These are phyloP conservation scores for Tribolium madens DNA, from an alignment of 1,140 invertebrate genomes.

Conservation along the genomic window DNA sequence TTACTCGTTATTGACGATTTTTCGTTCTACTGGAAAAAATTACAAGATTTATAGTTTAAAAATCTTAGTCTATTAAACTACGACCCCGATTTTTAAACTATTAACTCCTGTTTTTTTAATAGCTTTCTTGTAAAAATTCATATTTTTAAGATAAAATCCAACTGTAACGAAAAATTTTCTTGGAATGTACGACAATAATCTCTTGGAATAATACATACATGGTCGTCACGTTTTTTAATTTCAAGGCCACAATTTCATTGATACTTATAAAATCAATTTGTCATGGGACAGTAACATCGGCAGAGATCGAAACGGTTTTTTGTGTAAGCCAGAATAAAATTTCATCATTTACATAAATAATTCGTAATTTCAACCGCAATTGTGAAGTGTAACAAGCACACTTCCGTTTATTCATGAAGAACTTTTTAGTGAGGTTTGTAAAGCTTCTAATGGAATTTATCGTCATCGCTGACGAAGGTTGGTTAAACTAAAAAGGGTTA, in stretches of 20 bases:
- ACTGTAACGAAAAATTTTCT: not conserved
- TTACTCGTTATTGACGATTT: too few relatives aligned
- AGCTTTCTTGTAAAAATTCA: not conserved
- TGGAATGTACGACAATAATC: not conserved
- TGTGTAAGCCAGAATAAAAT: conserved; percentile 17
- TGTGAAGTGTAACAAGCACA: conserved; percentile 32
- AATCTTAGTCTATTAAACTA: too few relatives aligned
- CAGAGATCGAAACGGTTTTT: conserved; percentile 24
- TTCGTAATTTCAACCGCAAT: conserved; percentile 37
- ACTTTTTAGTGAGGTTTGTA: conserved; percentile 5
- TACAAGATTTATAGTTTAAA: too few relatives aligned
- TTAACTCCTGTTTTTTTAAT: too few relatives aligned
- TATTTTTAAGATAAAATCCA: not conserved
- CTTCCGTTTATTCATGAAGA: conserved; percentile 34
- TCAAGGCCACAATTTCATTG: conserved; percentile 26
- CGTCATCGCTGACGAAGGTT: not conserved
- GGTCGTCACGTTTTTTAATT: conserved; percentile 8
- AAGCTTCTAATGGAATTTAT: conserved; percentile 3
- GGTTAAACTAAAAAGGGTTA: too few relatives aligned
- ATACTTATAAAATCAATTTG: conserved; percentile 39
- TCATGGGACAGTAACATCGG: conserved; percentile 32
- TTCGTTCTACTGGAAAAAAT: too few relatives aligned
- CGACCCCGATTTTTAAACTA: too few relatives aligned
- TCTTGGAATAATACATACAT: not conserved
- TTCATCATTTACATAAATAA: conserved; percentile 43